phyloP scores from a whole-genome alignment of 2,888 invertebrate genomes.

The Lagria hirta region DNA sequence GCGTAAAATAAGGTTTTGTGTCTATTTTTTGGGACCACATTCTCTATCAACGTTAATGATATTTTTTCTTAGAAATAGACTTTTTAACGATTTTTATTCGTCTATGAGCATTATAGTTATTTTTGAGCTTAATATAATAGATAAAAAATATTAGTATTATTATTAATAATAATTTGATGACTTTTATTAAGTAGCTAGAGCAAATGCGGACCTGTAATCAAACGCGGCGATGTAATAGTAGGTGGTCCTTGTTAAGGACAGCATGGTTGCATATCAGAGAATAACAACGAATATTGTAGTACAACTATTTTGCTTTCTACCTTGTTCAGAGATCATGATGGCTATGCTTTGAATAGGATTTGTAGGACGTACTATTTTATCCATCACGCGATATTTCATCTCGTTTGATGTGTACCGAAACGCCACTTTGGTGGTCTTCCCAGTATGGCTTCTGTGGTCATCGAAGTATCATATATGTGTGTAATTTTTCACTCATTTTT shows the following conservation, averaged over 20 bases:
- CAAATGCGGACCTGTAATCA: conserved; percentile 35
- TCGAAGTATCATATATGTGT: no score
- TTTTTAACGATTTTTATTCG: no score
- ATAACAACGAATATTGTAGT: not conserved
- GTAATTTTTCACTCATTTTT: not conserved
- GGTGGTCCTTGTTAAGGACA: conserved; percentile 35
- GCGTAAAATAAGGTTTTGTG: no score
- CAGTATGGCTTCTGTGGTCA: conserved; percentile 6
- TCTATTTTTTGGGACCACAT: no score
- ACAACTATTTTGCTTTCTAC: no score
- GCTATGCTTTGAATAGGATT: conserved; percentile 8
- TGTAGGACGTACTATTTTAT: conserved; percentile 24
- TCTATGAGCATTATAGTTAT: no score
- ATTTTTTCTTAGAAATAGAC: no score
- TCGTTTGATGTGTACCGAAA: conserved; percentile 26
- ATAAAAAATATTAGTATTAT: no score
- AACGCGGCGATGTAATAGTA: conserved; percentile 30
- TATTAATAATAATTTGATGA: no score
- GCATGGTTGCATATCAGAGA: conserved; percentile 2
- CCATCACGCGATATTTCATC: conserved; percentile 31
- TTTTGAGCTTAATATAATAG: no score
- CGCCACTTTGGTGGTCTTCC: conserved; percentile 23
- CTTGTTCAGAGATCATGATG: no score
- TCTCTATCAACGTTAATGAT: no score
- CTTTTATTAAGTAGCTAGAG: conserved; percentile 37